A percentile compares a stretch with the other conserved stretches of the same genome.
These are phyloP conservation scores for Triops cancriformis DNA, from an alignment of 1,140 invertebrate species.

Conservation along the genomic window DNA sequence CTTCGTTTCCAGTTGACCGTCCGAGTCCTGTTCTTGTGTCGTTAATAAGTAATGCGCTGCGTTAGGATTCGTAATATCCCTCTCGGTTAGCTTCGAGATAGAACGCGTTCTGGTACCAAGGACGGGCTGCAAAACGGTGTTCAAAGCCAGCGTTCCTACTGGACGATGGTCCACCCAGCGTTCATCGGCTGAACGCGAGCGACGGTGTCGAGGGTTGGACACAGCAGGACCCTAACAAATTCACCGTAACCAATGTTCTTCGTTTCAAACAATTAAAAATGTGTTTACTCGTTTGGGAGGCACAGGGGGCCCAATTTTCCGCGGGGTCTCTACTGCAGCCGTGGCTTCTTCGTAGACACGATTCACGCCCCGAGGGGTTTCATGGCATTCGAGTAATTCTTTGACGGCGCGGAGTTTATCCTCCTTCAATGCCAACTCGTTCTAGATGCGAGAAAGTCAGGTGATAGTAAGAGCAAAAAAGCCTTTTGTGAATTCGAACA, in stretches of 20 bases:
- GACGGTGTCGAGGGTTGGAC: slow-evolving; percentile 60
- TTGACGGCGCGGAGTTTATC: not conserved
- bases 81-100: slow-evolving; percentile 62
- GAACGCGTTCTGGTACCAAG: slow-evolving; percentile 71
- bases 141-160: slow-evolving; percentile 48
- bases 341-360: not conserved
- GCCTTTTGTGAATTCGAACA: not conserved
- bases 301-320: not conserved
- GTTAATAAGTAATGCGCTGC: slow-evolving; percentile 74
- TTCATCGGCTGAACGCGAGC: slow-evolving; percentile 59
- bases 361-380: not conserved
- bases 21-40: slow-evolving; percentile 76
- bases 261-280: not conserved
- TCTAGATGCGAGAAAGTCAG: not conserved
- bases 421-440: not conserved
- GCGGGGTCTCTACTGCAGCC: not conserved
- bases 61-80: slow-evolving; percentile 61
- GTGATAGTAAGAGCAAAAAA: too few relatives aligned
- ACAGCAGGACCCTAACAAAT: slow-evolving; percentile 41
- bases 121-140: slow-evolving; percentile 79
- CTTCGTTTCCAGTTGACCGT: slow-evolving; percentile 86
- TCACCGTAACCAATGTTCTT: not conserved
- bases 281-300: not conserved
- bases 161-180: slow-evolving; percentile 84
- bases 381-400: not conserved